Evolutionary conservation across 2,888 invertebrate species (phyloP).

Genomic region (Epistrophella euchroma): DNA sequence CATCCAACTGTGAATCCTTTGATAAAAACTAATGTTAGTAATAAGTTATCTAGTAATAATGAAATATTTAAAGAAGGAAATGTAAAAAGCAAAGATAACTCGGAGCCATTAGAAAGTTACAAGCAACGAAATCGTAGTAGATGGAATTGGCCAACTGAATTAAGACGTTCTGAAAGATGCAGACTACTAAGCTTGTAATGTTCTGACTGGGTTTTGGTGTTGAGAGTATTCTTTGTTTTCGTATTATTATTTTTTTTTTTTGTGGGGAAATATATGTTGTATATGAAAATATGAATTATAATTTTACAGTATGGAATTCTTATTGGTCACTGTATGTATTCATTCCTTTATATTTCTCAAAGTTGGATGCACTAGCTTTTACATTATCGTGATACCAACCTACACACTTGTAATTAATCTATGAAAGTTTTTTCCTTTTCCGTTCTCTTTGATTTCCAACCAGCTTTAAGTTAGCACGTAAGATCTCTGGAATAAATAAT

Average conservation of each 20-base stretch:
- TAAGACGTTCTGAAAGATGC: not conserved
- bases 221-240: not conserved
- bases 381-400: no score
- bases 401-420: no score
- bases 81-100: not conserved
- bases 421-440: no score
- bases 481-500: no score
- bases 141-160: no score
- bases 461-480: no score
- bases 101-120: not conserved
- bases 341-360: no score
- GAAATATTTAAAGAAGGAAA: not conserved
- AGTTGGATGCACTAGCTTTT: no score
- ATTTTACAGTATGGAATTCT: no score
- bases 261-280: not conserved
- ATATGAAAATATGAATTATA: no score
- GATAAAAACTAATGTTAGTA: not conserved
- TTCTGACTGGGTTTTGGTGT: not conserved
- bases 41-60: not conserved
- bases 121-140: not conserved
- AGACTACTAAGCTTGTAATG: not conserved
- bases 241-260: constrained; percentile 6
- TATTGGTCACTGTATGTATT: no score
- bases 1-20: not conserved
- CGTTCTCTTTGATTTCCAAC: no score